A percentile compares a stretch with the other conserved stretches of the same genome.
Conservation (phyloP, 1,140 invertebrate species). For the Bombyx mori region DNA sequence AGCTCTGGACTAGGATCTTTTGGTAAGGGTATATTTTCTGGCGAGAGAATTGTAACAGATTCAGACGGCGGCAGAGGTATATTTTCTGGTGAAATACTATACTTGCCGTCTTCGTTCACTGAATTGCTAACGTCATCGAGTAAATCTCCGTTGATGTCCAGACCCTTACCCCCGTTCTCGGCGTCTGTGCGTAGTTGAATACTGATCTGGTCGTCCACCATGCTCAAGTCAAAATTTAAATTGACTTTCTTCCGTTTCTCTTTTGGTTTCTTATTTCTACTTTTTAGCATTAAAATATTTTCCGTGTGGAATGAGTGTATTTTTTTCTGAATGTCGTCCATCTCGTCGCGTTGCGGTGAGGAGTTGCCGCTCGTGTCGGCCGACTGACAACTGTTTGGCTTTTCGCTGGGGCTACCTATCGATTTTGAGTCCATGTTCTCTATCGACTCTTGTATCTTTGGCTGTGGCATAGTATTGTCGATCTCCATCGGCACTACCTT, state of each 20-base stretch:
- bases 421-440: constrained; percentile 41
- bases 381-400: constrained; percentile 55
- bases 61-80: constrained; percentile 57
- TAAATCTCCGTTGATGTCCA: constrained; percentile 49
- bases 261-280: constrained; percentile 73
- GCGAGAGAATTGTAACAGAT: constrained; percentile 45
- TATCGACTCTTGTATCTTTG: constrained; percentile 46
- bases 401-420: constrained; percentile 48
- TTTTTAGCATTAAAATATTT: constrained; percentile 73
- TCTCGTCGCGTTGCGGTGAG: constrained; percentile 67
- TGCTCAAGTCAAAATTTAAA: constrained; percentile 67
- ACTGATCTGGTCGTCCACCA: constrained; percentile 69
- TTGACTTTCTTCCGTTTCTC: constrained; percentile 71
- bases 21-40: constrained; percentile 55
- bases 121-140: constrained; percentile 43
- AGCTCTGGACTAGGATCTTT: constrained; percentile 45
- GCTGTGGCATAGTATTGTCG: constrained; percentile 49
- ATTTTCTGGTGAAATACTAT: constrained; percentile 50
- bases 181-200: constrained; percentile 61
- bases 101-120: constrained; percentile 32
- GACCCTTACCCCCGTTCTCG: constrained; percentile 28
- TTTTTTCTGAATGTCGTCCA: constrained; percentile 74
- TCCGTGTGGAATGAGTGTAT: constrained; percentile 74
- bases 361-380: constrained; percentile 67
- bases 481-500: constrained; percentile 60